Evolutionary conservation across 2,113 vertebrate species (phyloP).

Genomic region (Etia nguti): DNA sequence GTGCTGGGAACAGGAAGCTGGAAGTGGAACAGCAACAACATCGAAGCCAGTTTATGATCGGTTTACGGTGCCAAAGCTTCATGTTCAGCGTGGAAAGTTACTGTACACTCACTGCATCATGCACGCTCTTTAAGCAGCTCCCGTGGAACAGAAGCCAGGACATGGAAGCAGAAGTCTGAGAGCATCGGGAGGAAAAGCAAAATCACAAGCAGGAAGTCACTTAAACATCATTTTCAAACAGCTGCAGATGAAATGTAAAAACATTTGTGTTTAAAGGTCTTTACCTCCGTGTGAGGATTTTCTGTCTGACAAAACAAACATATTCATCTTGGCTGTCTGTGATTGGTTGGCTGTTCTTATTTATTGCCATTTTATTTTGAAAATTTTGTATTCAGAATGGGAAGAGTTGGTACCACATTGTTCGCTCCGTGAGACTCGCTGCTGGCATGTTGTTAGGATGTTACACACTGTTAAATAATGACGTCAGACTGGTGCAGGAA

Average conservation of each 20-base stretch:
- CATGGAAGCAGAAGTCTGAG: background rate
- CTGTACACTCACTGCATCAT: background rate
- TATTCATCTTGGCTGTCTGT: background rate
- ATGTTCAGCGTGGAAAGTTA: background rate
- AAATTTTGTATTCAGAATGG: background rate
- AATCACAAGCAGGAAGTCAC: background rate
- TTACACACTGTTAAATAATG: background rate
- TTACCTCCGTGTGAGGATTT: background rate
- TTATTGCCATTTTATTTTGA: background rate
- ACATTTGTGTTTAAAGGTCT: background rate
- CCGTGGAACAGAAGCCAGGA: background rate
- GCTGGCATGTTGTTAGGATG: background rate
- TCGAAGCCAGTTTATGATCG: background rate
- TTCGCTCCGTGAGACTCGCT: accelerated
- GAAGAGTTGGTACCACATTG: background rate
- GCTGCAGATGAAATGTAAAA: background rate
- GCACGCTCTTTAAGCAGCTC: background rate
- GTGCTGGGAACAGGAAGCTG: background rate
- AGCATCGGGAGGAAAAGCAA: background rate
- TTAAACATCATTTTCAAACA: background rate
- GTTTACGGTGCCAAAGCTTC: background rate
- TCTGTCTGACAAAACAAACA: background rate
- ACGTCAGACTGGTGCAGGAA: background rate
- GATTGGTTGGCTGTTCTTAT: background rate
- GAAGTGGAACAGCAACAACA: background rate